phyloP scores from a whole-genome alignment of 1,140 invertebrate species.

The Eumeta japonica region DNA sequence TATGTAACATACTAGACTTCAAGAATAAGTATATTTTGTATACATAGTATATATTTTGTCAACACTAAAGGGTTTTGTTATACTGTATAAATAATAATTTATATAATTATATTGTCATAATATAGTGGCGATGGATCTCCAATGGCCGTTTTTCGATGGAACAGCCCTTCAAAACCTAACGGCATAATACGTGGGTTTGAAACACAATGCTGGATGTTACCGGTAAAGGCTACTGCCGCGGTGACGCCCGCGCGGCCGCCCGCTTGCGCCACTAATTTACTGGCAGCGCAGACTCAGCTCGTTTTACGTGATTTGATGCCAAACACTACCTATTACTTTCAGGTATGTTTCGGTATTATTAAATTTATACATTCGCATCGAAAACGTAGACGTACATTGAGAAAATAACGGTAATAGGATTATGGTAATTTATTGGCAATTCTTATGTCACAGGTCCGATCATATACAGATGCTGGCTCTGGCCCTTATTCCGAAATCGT shows the following conservation, averaged over 20 bases:
- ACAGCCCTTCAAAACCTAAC: constrained; percentile 68
- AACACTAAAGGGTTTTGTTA: too few relatives aligned
- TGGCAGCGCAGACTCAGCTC: constrained; percentile 53
- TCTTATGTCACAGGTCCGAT: constrained; percentile 64
- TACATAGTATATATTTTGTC: too few relatives aligned
- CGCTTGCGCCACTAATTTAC: constrained; percentile 33
- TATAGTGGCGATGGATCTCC: constrained; percentile 47
- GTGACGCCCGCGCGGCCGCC: constrained; percentile 22
- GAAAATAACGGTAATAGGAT: background rate
- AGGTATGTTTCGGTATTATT: constrained; percentile 60
- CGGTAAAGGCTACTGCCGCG: constrained; percentile 61
- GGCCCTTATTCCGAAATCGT: constrained; percentile 67
- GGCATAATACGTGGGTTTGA: constrained; percentile 73
- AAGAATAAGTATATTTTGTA: too few relatives aligned
- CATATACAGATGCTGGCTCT: constrained; percentile 73
- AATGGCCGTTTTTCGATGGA: constrained; percentile 73
- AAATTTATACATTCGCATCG: too few relatives aligned
- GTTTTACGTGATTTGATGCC: constrained; percentile 58
- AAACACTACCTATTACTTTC: constrained; percentile 72
- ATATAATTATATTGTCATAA: constrained; percentile 19
- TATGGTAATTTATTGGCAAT: background rate
- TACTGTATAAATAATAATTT: too few relatives aligned
- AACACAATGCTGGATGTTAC: constrained; percentile 65
- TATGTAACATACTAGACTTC: too few relatives aligned
- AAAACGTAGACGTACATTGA: background rate